Evolutionary conservation across 2,113 vertebrate species (phyloP), one percentile per base, ranked within the genome.

Genomic region (Brienomyrus brachyistius): DNA sequence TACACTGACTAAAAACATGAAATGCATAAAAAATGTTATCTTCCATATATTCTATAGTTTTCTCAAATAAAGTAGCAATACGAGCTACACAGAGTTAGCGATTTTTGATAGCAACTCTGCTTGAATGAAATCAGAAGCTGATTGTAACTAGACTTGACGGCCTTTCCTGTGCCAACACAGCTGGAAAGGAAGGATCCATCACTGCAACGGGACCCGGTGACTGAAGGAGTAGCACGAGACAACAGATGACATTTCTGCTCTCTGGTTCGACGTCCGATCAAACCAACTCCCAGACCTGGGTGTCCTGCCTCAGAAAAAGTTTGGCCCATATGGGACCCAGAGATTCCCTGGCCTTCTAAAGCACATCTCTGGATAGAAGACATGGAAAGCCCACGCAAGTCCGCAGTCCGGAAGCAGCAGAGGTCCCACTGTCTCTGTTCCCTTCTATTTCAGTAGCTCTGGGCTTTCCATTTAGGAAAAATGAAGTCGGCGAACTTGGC

Each of bases 281-380:
- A 0, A 90, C 45, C 90, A 88, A 54, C 51, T 45, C 84, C 31
- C 40, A 17, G 35, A 19, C 17, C 50, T 70, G 62, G 4, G n/a
- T 70, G 87, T 59, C 27, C 6, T 48, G 43, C 19, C 77, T 90
- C 82, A 89, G 52, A 52, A 89, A 70, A 52, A 40, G 86, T 43
- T 82, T 83, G 51, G 43, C 27, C 62, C 27, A 23, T 50, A 21
- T 15, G 56, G 70, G 84, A 91, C 88, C 51, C 56, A 86, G 90
- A 89, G 89, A 27, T 90, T 80, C 86, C 86, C 40, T 27, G 66
- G 17, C 74, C 74, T 10, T 23, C 66, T 90, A 59, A 40, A 85
- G 52, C 86, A 89, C 89, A 74, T 54, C 89, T 89, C 86, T 91
- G 82, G 89, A 80, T 51, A 88, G 15, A 54, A 83, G 56, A 86